Base-by-base conservation (phyloP, 2,888 invertebrate genomes). In the Branchipolynoe longqiensis region DNA sequence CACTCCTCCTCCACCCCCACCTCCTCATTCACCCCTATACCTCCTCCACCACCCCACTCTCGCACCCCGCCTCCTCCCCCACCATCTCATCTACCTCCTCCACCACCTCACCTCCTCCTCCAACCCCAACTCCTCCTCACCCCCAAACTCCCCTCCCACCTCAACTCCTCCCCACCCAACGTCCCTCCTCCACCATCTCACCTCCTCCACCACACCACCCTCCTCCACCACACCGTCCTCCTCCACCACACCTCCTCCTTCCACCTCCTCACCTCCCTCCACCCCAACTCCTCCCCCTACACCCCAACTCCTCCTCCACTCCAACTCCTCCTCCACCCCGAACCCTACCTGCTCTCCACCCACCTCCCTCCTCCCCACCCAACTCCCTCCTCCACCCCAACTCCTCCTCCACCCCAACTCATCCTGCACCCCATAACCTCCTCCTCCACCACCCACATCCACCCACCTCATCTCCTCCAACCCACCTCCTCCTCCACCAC, bases 351-450 rank as follows among this genome's bases (percentile, higher is more conserved):
- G 48, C 48, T 8, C 8, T 18, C 48, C 48, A 8, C 8, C 8
- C 48, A 48, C n/a, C n/a, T n/a, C 48, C 48, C 48, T 12, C 48
- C 48, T 48, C 48, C 8, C 48, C 48, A 48, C 18, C 48, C 48
- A 48, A 18, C 8, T 18, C 48, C 48, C 48, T 18, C 18, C 48
- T 18, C 8, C 8, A 12, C 8, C 8, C 48, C 48, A 12, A 12
- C 48, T 48, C 48, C 48, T 48, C 8, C 18, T 18, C 48, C 8
- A 8, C 48, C n/a, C n/a, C n/a, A n/a, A n/a, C n/a, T n/a, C n/a
- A n/a, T 18, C 38, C 69, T 22, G 69, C 62, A 31, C 28, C 62
- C 62, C 62, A n/a, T 36, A n/a, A n/a, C n/a, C n/a, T n/a, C n/a
- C n/a, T n/a, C n/a, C n/a, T n/a, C n/a, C n/a, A n/a, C n/a, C n/a